Percentiles rank a stretch among this genome's conserved stretches.
Conservation (phyloP, 1,140 invertebrate species). For the Hirudo medicinalis region DNA sequence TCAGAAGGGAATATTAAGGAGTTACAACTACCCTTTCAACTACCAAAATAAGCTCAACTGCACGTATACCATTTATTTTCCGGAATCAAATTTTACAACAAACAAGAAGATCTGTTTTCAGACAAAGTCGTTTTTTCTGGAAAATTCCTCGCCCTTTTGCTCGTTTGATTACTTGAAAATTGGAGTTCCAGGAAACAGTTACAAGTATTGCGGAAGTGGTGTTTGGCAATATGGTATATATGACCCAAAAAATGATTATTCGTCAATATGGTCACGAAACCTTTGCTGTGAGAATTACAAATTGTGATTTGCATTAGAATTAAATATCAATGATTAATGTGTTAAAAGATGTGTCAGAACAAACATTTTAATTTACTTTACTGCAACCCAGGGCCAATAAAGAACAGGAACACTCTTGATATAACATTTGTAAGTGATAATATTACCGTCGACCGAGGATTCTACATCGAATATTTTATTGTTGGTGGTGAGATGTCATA, state of each 20-base stretch:
- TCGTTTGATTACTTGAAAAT: conserved; percentile 21
- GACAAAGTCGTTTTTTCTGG: conserved; percentile 17
- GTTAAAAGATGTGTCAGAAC: neutral
- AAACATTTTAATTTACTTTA: neutral
- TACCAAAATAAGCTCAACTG: conserved; percentile 22
- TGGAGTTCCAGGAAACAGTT: conserved; percentile 2
- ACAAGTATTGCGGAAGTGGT: conserved; percentile 21
- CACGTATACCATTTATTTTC: conserved; percentile 20
- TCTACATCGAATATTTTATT: too few species aligned
- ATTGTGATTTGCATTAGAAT: neutral
- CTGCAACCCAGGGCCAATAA: neutral
- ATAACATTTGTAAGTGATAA: too few species aligned
- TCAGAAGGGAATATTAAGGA: conserved; percentile 12
- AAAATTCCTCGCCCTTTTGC: conserved; percentile 20
- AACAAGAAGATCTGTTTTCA: conserved; percentile 20
- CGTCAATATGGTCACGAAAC: conserved; percentile 16
- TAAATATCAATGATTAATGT: neutral
- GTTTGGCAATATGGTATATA: conserved; percentile 19
- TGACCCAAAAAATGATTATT: conserved; percentile 2
- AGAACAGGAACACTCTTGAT: too few species aligned
- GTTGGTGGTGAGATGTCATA: too few species aligned
- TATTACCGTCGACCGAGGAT: too few species aligned
- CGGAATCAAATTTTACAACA: neutral
- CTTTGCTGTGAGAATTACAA: conserved; percentile 20
- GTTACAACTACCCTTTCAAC: conserved; percentile 22